Conservation (phyloP, 2,888 invertebrate genomes). For the Coelopa pilipes region DNA sequence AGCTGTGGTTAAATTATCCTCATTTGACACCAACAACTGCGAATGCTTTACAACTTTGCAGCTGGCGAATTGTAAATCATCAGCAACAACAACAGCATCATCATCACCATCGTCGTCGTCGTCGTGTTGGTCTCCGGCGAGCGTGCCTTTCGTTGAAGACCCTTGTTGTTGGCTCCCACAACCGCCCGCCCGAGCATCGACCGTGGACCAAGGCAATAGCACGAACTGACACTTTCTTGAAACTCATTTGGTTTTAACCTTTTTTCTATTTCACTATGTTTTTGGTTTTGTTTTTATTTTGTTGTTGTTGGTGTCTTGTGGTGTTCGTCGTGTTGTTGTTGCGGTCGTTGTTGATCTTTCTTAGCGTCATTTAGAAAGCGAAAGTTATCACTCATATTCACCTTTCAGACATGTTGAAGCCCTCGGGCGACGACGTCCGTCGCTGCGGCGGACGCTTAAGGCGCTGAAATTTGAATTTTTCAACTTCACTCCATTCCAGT, state of each 20-base stretch:
- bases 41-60: neutral
- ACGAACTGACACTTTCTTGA: neutral
- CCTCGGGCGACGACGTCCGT: neutral
- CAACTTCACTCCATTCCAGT: too few species aligned
- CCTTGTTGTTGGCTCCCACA: neutral
- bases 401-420: neutral
- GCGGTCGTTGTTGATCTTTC: neutral
- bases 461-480: neutral
- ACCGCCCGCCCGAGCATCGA: neutral
- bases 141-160: neutral
- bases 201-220: neutral
- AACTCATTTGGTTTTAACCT: neutral
- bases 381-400: conserved; percentile 21
- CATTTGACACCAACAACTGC: neutral
- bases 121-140: neutral
- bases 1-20: neutral
- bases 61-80: neutral
- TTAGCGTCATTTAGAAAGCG: conserved; percentile 20
- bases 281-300: neutral
- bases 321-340: neutral
- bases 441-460: neutral
- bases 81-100: neutral
- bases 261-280: neutral
- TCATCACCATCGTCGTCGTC: too few species aligned
- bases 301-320: neutral